Evolutionary conservation across 1,140 invertebrate species (phyloP), one percentile per base, ranked within the genome.

Genomic region (Meloidogyne exigua): DNA sequence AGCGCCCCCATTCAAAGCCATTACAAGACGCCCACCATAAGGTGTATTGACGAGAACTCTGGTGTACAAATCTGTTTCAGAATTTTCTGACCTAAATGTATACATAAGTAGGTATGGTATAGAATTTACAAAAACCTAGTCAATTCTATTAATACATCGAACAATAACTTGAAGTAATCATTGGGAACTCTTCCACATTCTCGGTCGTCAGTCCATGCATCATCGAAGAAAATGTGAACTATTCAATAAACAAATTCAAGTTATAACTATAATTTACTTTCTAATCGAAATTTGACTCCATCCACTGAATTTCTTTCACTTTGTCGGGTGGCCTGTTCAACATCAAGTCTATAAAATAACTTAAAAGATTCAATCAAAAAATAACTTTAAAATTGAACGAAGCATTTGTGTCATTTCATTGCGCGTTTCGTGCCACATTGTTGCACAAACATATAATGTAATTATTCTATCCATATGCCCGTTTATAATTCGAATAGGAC

Each of bases 171-270:
- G 0, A 99, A 96, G 89, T 98, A 99, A 13, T 92, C 90, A 89
- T 99, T 99, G 13, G 96, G 84, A 5, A 85, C 71, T 11, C 84
- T 32, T 57, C 81, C 84, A 68, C 80, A 93, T 65, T 92, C 92
- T 85, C 95, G 93, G 79, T 96, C 93, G 80, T 96, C 75, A 91
- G 97, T 95, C 88, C 96, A 98, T 18, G 95, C 95, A 87, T 99
- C 96, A 88, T 99, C 96, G 88, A 99, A 95, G 89, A 95, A 98
- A 77, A 98, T 96, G 85, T 99, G 96, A 76, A 95, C 95, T 97
- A 88, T 49, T 91, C 91, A 84, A 32, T 26, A 32, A 18, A 62
- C 15, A 1, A 18, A 65, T n/a, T 7, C 12, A 68, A 76, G 25
- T 26, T 13, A 2, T 18, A 32, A 79, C 12, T 25, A 12, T 39